Evolutionary conservation across 2,797 vertebrate genomes (phyloP), one percentile per base, ranked within the genome.

Genomic region (Sebastes trivittatus): DNA sequence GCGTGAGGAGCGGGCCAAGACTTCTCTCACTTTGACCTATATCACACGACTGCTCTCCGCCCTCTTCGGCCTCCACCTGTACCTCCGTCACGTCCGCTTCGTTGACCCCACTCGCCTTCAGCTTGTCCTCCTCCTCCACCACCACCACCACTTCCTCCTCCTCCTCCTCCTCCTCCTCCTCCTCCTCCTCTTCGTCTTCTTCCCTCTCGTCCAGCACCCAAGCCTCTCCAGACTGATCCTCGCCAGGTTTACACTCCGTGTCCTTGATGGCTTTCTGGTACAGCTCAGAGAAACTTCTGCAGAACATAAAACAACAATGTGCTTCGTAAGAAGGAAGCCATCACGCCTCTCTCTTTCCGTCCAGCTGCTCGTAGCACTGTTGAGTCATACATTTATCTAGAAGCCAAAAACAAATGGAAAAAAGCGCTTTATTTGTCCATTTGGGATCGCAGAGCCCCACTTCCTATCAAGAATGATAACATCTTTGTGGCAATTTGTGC

Each of bases 251-350:
- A 71, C 95, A 94, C 80, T 97, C 95, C 0, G 95, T 95, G 38
- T 98, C 97, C 80, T 97, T 96, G 86, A 97, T 96, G 56, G 97
- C 97, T 87, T 97, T 97, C 87, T 93, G 95, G 92, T 98, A 98
- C 25, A 98, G 93, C 93, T 98, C 97, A 0, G 97, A 98, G 85
- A 97, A 98, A 87, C 97, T 98, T 93, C 97, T 98, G 90, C 8
- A 83, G 66, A 74, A 22, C 38, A 81, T 1, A 46, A 67, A 83
- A 78, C 60, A 59, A 74, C 22, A 52, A 59, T 10, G 63, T 1
- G 22, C 2, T 62, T 6, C 22, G 56, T 42, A 42, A 49, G 42
- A 78, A 64, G 14, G 27, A 75, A 72, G 8, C 7, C 2, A 30
- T 27, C 36, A 11, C 16, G 2, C 9, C 42, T 68, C 20, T 52